Evolutionary conservation across 1,140 invertebrate genomes (phyloP), one percentile per base, ranked within the genome.

Genomic region (Pantala flavescens): DNA sequence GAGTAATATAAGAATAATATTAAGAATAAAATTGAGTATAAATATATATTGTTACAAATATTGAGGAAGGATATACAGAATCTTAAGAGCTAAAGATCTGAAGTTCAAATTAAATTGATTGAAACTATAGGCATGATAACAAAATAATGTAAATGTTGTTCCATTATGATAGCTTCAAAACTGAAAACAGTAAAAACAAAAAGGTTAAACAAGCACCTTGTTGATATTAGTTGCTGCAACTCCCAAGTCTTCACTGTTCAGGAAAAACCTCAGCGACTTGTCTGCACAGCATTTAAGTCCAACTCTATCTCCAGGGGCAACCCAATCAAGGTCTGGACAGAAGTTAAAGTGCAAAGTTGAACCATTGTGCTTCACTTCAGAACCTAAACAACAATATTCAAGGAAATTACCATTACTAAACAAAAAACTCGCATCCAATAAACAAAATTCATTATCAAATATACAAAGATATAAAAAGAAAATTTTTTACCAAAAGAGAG

Each of bases 231-330:
- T 84, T 23, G 90, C 90, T 24, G 91, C 90, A n/a, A 91, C 86
- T n/a, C 92, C 91, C 80, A 94, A 87, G 79, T 95, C 93, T 82
- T 93, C 90, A 0, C 92, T 91, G 82, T 96, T 95, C 0, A 96
- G 84, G 75, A 87, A 86, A 24, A 89, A 79, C 76, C 84, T 85
- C 76, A 89, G 81, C 5, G 82, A 82, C 21, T 84, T 83, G 79
- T 88, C 87, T 10, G 78, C 76, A 73, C 81, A 81, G 28, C 84
- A 78, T 76, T 84, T 84, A 5, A 89, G 79, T 28, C 87, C 87
- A 43, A 89, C 80, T 73, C 83, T 80, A 76, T 85, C 93, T 0
- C 91, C 91, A 0, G 89, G 85, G 24, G 91, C 84, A 9, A 97
- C 80, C 88, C 92, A 93, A 77, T 93, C 90, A 72, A 95, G 85